Percentiles rank a stretch among this genome's conserved stretches.
These are phyloP conservation scores for Nomada hirtipes DNA, from an alignment of 2,888 invertebrate species.

Conservation along the genomic window DNA sequence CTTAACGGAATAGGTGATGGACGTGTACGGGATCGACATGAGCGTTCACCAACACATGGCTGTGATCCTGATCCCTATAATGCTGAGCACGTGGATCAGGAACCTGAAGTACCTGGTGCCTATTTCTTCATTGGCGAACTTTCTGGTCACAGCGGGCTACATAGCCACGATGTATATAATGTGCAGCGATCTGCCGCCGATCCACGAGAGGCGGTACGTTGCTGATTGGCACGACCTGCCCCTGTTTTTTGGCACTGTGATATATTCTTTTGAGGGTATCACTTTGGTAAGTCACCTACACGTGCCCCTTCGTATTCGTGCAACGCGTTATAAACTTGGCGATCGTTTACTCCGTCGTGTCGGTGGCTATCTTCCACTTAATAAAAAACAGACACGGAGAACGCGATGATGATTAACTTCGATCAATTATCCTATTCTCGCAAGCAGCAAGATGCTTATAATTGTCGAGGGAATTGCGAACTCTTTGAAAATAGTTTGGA, in stretches of 20 bases:
- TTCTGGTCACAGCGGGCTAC: slow-evolving; percentile 90
- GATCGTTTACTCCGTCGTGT: slow-evolving; percentile 5
- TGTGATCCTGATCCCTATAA: slow-evolving; percentile 89
- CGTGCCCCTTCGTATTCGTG: slow-evolving; percentile 20
- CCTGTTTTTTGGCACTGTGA: slow-evolving; percentile 97
- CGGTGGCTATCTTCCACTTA: not conserved
- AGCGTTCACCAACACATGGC: slow-evolving; percentile 91
- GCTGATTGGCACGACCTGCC: slow-evolving; percentile 89
- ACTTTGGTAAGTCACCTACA: slow-evolving; percentile 88
- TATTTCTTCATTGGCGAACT: slow-evolving; percentile 91
- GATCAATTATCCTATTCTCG: not conserved
- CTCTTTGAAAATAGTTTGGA: not conserved
- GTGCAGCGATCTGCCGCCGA: slow-evolving; percentile 89
- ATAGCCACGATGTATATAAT: slow-evolving; percentile 92
- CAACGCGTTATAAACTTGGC: slow-evolving; percentile 49
- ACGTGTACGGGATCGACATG: slow-evolving; percentile 87
- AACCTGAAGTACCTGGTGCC: slow-evolving; percentile 92
- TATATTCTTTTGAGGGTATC: slow-evolving; percentile 99
- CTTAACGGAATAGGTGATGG: slow-evolving; percentile 86
- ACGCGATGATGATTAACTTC: not conserved
- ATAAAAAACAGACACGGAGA: not conserved
- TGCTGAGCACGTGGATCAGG: slow-evolving; percentile 90
- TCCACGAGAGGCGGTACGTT: slow-evolving; percentile 87
- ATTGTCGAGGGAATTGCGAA: not conserved
- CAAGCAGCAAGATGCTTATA: not conserved